Evolutionary conservation across 2,888 invertebrate genomes (phyloP), one percentile per base, ranked within the genome.

Genomic region (Buathra laborator): DNA sequence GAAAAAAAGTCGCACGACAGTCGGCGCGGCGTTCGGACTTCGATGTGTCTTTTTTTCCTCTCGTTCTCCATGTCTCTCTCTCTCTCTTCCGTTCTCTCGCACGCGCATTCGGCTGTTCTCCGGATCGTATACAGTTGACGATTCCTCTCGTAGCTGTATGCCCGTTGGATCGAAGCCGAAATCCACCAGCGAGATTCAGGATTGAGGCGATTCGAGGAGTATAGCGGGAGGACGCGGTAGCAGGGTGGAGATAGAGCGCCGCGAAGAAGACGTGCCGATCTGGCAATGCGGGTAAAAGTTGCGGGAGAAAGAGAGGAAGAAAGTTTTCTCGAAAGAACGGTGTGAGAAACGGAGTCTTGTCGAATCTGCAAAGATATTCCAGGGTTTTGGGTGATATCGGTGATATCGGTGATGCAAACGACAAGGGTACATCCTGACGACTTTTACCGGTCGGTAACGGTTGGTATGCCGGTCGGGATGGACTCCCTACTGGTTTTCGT

Each of bases 1-100:
- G 83, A 89, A 90, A 90, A 90, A 88, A 89, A 87, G 88, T 81
- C 87, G 87, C 88, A 88, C 91, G 91, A 91, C 91, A 90, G 91
- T 91, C 91, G 88, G 90, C 89, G 89, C 89, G 88, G 81, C 79
- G 82, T 80, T 80, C 81, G 64, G 70, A 64, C 19, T 51, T 88
- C 86, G 37, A 37, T 37, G 37, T 9, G 37, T 9, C 87, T 51
- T 78, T 83, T 77, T 64, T 80, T 76, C 72, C 68, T 83, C 44
- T 48, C 16, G 7, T 70, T 78, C 62, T 53, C 51, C 59, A 24
- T 79, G 74, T 62, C 32, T 68, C 68, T 43, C n/a, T 37, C 59
- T 51, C 48, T 32, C 48, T 48, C 48, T 6, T 62, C 48, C 32
- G 19, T 24, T 76, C 37, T 24, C 66, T 66, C 9, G 75, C 76